Conservation (phyloP, 2,113 vertebrate species). For the Epinephelus fuscoguttatus region DNA sequence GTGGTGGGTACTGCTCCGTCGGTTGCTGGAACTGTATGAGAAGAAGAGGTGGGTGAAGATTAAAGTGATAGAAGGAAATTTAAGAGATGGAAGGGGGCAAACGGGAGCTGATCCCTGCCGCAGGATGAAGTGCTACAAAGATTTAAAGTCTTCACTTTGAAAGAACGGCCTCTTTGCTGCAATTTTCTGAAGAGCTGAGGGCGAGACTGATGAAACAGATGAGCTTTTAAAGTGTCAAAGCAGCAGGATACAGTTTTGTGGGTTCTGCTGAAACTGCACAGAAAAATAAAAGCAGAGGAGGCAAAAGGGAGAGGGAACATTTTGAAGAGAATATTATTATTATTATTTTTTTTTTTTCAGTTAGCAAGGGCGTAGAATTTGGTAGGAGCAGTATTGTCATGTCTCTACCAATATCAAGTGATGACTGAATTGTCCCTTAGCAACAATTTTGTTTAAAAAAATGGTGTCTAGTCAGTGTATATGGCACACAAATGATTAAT, state of each 20-base stretch:
- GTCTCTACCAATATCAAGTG: no score
- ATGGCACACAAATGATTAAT: no score
- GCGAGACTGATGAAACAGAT: slow-evolving; percentile 8
- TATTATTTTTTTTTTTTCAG: not conserved
- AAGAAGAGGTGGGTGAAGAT: slow-evolving; percentile 23
- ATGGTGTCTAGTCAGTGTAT: no score
- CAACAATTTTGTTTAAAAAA: no score
- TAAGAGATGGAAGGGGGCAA: not conserved
- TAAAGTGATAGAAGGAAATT: slow-evolving; percentile 18
- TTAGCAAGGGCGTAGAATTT: not conserved
- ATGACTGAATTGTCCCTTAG: no score
- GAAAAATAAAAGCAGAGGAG: slow-evolving; percentile 13
- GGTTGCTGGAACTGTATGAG: slow-evolving; percentile 90
- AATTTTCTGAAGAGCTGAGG: slow-evolving; percentile 27
- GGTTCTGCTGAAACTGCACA: slow-evolving; percentile 27
- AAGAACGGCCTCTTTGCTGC: not conserved
- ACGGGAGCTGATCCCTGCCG: not conserved
- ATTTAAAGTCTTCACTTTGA: slow-evolving; percentile 40
- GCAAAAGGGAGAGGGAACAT: not conserved
- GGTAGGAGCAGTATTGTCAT: no score
- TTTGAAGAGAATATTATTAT: not conserved
- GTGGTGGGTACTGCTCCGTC: slow-evolving; percentile 92
- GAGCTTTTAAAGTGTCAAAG: slow-evolving; percentile 42
- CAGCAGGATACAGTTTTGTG: slow-evolving; percentile 21
- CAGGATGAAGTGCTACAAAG: slow-evolving; percentile 21